Base-by-base conservation (phyloP, 2,888 invertebrate genomes). In the Anorthoa munda region DNA sequence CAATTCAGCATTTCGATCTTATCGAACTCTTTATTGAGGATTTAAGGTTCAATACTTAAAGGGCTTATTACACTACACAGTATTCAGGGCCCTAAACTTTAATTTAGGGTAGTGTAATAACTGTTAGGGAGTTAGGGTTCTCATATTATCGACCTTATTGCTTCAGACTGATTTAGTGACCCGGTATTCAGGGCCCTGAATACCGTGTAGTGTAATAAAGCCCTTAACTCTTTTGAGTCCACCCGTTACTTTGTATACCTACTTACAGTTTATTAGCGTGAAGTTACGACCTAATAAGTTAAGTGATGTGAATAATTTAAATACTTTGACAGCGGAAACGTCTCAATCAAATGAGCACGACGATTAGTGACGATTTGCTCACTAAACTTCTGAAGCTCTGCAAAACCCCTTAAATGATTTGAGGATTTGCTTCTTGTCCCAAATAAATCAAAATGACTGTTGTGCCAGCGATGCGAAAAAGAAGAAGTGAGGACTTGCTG, bases 201-300 rank as follows among this genome's bases (percentile, higher is more conserved):
- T n/a, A n/a, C n/a, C n/a, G n/a, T n/a, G n/a, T n/a, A n/a, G n/a
- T n/a, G n/a, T n/a, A n/a, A n/a, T n/a, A n/a, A n/a, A n/a, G n/a
- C n/a, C n/a, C n/a, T n/a, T n/a, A n/a, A 12, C n/a, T 31, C 15
- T 17, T 45, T 50, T 11, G 2, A 18, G 17, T 53, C 31, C 59
- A 31, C 26, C 53, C 60, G 53, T 50, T 68, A 68, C 11, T 56
- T 51, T 51, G 13, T 55, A 31, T 55, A 58, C 9, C 12, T 18
- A 4, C 26, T 53, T n/a, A 21, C 21, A 56, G 48, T 60, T 67
- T 55, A 73, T 64, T 59, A 65, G 39, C 53, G 39, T 67, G 31
- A 60, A 60, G 66, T 51, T 60, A 65, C 55, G 59, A 60, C 2
- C 64, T 60, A 60, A 73, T 73, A 55, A 79, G 78, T 72, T 39